A percentile compares a stretch with the other conserved stretches of the same genome.
These are phyloP conservation scores for Megaleporinus macrocephalus DNA, from an alignment of 2,113 vertebrate species.

Conservation along the genomic window DNA sequence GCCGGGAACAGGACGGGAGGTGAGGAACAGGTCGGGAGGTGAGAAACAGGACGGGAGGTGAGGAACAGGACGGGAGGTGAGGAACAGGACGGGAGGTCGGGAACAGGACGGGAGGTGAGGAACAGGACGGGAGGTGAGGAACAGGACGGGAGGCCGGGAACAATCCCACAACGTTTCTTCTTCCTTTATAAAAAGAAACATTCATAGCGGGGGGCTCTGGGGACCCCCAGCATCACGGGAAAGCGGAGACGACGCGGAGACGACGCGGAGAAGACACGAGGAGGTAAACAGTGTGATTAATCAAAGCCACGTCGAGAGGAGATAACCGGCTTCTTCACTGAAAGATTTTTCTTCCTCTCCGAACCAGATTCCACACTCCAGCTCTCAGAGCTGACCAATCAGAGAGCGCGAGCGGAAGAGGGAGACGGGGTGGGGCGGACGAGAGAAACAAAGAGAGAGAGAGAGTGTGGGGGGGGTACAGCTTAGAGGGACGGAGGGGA, in stretches of 20 bases:
- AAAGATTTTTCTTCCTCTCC: not conserved
- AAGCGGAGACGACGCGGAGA: not conserved
- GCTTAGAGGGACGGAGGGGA: not conserved
- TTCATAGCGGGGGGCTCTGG: not conserved
- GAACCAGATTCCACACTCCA: not conserved
- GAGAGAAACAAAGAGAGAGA: no score
- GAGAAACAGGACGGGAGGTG: no score
- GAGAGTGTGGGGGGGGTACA: not conserved
- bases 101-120: no score
- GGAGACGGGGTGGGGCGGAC: not conserved
- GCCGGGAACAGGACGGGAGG: no score
- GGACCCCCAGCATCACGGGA: constrained; percentile 17
- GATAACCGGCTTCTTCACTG: not conserved
- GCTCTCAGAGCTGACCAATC: not conserved
- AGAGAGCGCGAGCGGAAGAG: constrained; percentile 5
- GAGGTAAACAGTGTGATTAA: constrained; percentile 38
- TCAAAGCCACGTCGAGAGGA: constrained; percentile 26
- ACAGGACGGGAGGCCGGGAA: no score
- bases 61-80: no score
- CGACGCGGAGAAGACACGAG: constrained; percentile 2
- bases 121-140: no score
- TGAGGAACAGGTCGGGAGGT: no score
- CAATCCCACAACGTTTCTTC: constrained; percentile 7
- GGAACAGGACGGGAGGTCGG: no score
- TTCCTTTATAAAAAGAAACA: constrained; percentile 8